Base-by-base conservation (phyloP, 2,888 invertebrate species). In the Nomada flava region DNA sequence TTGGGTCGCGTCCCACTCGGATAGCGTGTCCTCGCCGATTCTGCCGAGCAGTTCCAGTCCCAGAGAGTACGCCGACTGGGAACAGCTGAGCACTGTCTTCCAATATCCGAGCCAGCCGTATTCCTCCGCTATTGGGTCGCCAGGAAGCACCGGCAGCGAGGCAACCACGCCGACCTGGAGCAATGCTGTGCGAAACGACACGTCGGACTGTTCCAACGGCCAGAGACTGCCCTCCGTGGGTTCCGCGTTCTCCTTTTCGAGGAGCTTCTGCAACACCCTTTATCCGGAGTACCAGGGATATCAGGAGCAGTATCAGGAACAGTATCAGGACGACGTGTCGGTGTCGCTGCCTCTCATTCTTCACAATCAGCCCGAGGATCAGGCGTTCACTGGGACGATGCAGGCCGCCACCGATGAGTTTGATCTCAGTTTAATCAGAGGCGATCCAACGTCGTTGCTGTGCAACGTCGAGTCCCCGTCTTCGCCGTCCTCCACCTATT, bases 381-480 rank as follows among this genome's bases (percentile, higher is more conserved):
- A 85, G 50, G 74, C 29, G 15, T 55, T 75, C 65, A 79, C 23
- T 26, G 84, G 59, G 9, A 63, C 86, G 11, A 76, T 89, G 74
- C 89, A 91, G 59, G 83, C 89, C 4, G 89, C 90, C 18, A 79
- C 86, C 2, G 92, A 93, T 7, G 92, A 93, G 55, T 93, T 93
- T 64, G 93, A 93, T 63, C 88, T 93, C 13, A 93, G 92, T 70
- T 83, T 91, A 3, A 93, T 93, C 36, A 89, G 93, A n/a, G 92
- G 93, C 0, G 93, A 93, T 70, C 93, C 93, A 0, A 91, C 92
- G 18, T 90, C 91, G 23, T 68, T 93, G 42, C 55, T 75, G 68
- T 75, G 67, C 59, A 84, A 67, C 55, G 52, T 69, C 44, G 76
- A 82, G 5, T 76, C 86, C 0, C 72, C 89, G 2, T 72, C 88